Conservation (phyloP, 2,797 vertebrate genomes). For the Poeciliopsis infans region DNA sequence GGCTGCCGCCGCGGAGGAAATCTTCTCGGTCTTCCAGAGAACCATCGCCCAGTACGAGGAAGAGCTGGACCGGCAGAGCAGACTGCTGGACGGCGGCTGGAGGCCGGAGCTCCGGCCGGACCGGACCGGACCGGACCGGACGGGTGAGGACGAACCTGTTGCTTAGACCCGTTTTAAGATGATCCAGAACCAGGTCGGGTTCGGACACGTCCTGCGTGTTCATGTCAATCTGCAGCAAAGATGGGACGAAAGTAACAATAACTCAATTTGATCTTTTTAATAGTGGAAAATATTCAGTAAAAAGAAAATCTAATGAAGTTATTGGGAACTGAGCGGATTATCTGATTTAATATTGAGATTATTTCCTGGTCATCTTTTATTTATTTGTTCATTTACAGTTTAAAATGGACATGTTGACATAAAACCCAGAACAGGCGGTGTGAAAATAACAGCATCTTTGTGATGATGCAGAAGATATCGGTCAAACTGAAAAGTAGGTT, state of each 20-base stretch:
- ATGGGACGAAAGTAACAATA: no score
- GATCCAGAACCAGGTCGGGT: background rate
- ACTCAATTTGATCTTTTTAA: background rate
- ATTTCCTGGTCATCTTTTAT: background rate
- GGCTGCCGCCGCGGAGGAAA: background rate
- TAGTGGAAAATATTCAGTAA: background rate
- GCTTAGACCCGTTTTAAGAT: background rate
- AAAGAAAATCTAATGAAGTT: background rate
- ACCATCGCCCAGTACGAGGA: slow-evolving; percentile 4
- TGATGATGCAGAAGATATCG: no score
- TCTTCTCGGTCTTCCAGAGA: background rate
- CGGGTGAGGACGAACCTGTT: slow-evolving; percentile 13
- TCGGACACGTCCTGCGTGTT: background rate
- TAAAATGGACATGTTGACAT: no score
- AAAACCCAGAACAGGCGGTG: no score
- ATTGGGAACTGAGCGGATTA: background rate
- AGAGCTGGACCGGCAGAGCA: slow-evolving; percentile 21
- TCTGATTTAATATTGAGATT: background rate
- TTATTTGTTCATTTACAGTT: no score
- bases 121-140: slow-evolving; percentile 9
- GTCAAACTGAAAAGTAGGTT: no score
- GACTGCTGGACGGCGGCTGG: slow-evolving; percentile 27
- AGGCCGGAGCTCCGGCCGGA: slow-evolving; percentile 7
- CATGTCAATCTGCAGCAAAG: background rate
- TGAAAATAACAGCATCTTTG: no score